Base-by-base conservation (phyloP, 1,140 invertebrate genomes). In the Aphelenchoides fujianensis region DNA sequence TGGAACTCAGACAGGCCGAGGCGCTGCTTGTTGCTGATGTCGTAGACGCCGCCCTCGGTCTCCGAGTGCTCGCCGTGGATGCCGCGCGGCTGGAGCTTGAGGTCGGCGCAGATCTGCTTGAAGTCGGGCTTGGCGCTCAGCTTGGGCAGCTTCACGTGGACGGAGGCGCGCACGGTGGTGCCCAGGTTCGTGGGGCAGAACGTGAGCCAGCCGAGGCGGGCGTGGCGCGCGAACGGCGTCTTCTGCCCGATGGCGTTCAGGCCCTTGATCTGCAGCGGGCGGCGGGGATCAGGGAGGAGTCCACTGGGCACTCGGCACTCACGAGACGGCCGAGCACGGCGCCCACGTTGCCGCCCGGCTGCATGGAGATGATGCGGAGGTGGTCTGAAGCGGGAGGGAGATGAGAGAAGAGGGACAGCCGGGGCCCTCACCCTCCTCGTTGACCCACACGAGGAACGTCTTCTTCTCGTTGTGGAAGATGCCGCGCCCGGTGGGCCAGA, bases 101-200 rank as follows among this genome's bases (percentile, higher is more conserved):
- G n/a, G n/a, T n/a, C n/a, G n/a, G n/a, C n/a, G n/a, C n/a, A n/a
- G n/a, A n/a, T n/a, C n/a, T n/a, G n/a, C n/a, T 97, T 94, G 80
- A 97, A 89, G 85, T 90, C 90, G 83, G 90, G 91, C 88, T 95
- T 91, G 69, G 92, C 90, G 57, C 92, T 92, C 79, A 97, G 88
- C 86, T 95, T 95, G 70, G 95, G 95, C 77, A 98, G 88, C 86
- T 93, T 93, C 86, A 98, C 96, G 89, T 98, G 95, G 77, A 98
- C 95, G 35, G 93, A 95, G 19, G 95, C 95, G 79, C 95, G 91
- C 69, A 98, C 91, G 52, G 94, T 96, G 68, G 95, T 97, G 35
- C 95, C 95, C 86, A 48, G n/a, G n/a, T n/a, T n/a, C n/a, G n/a
- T n/a, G n/a, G n/a, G n/a, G n/a, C n/a, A n/a, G n/a, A n/a, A n/a